Evolutionary conservation across 2,797 vertebrate species (phyloP), one percentile per base, ranked within the genome.

Genomic region (Tokudaia tokunoshimensis): DNA sequence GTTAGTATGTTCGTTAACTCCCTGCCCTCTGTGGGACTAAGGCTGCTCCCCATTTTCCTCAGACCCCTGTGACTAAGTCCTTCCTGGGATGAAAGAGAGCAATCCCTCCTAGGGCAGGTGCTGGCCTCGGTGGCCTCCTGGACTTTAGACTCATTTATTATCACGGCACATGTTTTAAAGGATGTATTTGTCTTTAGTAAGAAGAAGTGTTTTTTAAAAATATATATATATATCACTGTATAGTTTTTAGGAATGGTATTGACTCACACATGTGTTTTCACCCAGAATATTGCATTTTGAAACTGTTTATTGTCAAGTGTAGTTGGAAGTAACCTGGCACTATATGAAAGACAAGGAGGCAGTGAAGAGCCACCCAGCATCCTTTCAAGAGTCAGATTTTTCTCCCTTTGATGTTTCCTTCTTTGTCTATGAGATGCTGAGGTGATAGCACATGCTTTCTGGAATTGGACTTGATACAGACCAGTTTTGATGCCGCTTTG

Each of bases 121-220:
- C 22, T 55, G 63, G 26, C 29, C 17, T 37, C 13, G 0, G 0
- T 34, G 29, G n/a, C 17, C 34, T 55, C 63, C n/a, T 17, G 17
- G 37, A 19, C 13, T 12, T 19, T 41, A n/a, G 15, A 7, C 19
- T 8, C 3, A 8, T n/a, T 84, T 87, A 31, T 12, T 17, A 34
- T 26, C 24, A 63, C 29, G 72, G 6, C 1, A 2, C 44, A 3
- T 10, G 3, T 31, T 89, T 81, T 34, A 75, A 13, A 75, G 2
- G 1, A 24, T 37, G 12, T 55, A 17, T 63, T 17, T 31, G 55
- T n/a, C 20, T 52, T 84, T 65, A 37, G 4, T 85, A 59, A 82
- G 26, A 44, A 41, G 13, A 29, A 1, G 13, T 7, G 6, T 14
- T 26, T 41, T 61, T 67, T 74, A 29, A 26, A 34, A 34, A 75